These are phyloP conservation scores for Calliphora vicina DNA, from an alignment of 1,140 invertebrate species.

Conservation along the genomic window DNA sequence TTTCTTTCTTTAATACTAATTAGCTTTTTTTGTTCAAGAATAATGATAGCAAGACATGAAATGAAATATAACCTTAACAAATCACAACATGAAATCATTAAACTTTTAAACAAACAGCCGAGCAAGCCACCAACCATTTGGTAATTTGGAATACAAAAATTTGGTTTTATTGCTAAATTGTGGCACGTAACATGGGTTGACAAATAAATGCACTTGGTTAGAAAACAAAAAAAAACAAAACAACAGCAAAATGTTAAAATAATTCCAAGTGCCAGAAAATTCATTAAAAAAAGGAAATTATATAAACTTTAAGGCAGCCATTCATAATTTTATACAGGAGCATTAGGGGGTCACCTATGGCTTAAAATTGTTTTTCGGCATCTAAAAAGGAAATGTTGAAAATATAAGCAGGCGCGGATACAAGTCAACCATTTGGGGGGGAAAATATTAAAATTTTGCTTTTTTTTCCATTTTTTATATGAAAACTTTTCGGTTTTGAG, in stretches of 20 bases:
- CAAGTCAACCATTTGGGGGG: too few relatives aligned
- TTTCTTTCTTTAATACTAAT: neutral
- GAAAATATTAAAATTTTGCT: too few relatives aligned
- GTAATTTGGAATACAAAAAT: neutral
- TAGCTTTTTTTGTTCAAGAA: neutral
- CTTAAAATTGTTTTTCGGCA: too few relatives aligned
- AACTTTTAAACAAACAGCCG: neutral
- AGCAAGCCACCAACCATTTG: neutral
- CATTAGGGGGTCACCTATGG: too few relatives aligned
- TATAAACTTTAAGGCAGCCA: neutral
- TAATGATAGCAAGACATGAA: neutral
- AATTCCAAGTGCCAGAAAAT: too few relatives aligned
- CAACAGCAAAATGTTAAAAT: too few relatives aligned
- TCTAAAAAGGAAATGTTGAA: too few relatives aligned
- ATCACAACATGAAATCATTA: slow-evolving; percentile 1
- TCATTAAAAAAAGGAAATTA: too few relatives aligned
- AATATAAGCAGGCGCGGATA: too few relatives aligned
- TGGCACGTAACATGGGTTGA: neutral
- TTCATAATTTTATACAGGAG: neutral
- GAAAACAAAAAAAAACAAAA: too few relatives aligned
- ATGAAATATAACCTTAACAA: neutral
- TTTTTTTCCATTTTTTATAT: too few relatives aligned
- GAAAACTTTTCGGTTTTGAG: too few relatives aligned
- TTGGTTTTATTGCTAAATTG: neutral
- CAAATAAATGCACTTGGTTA: neutral